phyloP scores from a whole-genome alignment of 2,888 invertebrate species.

The Carterocephalus palaemon region DNA sequence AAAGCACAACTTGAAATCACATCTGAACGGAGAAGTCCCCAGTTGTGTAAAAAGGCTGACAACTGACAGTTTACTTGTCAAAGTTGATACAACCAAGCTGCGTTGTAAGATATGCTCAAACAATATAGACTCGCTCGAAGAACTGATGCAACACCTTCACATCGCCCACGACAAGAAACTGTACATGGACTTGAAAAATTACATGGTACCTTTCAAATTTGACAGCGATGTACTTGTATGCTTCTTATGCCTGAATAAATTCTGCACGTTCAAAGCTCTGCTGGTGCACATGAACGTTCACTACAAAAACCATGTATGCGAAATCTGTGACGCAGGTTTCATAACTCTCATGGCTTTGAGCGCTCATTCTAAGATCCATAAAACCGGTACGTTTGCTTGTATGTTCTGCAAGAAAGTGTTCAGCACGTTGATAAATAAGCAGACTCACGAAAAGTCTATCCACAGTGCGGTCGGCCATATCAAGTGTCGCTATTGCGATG shows the following conservation, averaged over 20 bases:
- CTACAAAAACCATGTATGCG: conserved; percentile 41
- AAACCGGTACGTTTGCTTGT: conserved; percentile 39
- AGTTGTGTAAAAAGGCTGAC: conserved; percentile 37
- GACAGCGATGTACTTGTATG: conserved; percentile 27
- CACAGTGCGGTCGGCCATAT: conserved; percentile 49
- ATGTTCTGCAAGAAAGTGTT: conserved; percentile 54
- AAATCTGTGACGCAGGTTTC: conserved; percentile 38
- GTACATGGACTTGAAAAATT: conserved; percentile 43
- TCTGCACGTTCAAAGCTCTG: conserved; percentile 30
- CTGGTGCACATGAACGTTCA: conserved; percentile 44
- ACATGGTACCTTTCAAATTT: conserved; percentile 51
- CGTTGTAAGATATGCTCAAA: conserved; percentile 44
- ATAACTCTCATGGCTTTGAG: conserved; percentile 31
- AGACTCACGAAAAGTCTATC: conserved; percentile 49
- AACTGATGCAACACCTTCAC: conserved; percentile 40
- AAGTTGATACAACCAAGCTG: conserved; percentile 50
- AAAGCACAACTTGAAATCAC: conserved; percentile 47
- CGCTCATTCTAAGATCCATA: conserved; percentile 34
- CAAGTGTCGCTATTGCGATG: conserved; percentile 46
- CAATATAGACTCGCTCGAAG: conserved; percentile 37
- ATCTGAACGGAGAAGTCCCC: conserved; percentile 42
- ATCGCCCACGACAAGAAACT: conserved; percentile 37
- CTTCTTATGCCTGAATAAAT: conserved; percentile 25
- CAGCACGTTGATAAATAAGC: conserved; percentile 46
- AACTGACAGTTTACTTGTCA: conserved; percentile 41